Evolutionary conservation across 2,888 invertebrate species (phyloP), one percentile per base, ranked within the genome.

Genomic region (Nymphalis urticae): DNA sequence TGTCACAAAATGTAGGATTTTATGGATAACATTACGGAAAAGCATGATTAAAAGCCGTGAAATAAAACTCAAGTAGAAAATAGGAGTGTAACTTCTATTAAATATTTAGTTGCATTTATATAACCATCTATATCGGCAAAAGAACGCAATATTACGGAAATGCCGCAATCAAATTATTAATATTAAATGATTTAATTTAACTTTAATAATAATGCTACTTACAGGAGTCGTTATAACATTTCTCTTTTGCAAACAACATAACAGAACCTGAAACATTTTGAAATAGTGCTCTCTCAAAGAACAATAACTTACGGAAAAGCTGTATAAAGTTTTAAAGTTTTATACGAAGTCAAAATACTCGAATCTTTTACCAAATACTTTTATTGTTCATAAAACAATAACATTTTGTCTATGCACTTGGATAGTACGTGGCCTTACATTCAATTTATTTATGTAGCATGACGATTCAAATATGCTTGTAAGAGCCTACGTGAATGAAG

Each of bases 201-300:
- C 64, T 17, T 47, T n/a, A 48, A 56, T 24, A 65, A 59, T 65
- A 59, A 59, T 3, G 3, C 17, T 36, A 59, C 19, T 65, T 59
- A 21, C 21, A n/a, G 27, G 16, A 59, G 59, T 59, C n/a, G 24
- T 54, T 36, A 36, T 50, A 59, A 48, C 48, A 59, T 36, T 65
- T 59, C 16, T 19, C 48, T 58, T 42, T 65, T 62, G 47, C 54
- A 64, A 65, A 71, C 61, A 58, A 68, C 56, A 68, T 62, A 68
- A 65, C 61, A 64, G 68, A 71, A 65, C 62, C 65, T 65, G 53
- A 65, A 71, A 71, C 64, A 71, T 71, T 71, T 71, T 71, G 68
- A 58, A 68, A 68, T 64, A 53, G 58, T 51, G 58, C 59, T n/a
- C 48, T 64, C 48, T 63, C 68, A 72, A 64, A 68, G 61, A 64